A percentile compares a stretch with the other conserved stretches of the same genome.
These are phyloP conservation scores for Operophtera brumata DNA, from an alignment of 2,888 invertebrate species.

Conservation along the genomic window DNA sequence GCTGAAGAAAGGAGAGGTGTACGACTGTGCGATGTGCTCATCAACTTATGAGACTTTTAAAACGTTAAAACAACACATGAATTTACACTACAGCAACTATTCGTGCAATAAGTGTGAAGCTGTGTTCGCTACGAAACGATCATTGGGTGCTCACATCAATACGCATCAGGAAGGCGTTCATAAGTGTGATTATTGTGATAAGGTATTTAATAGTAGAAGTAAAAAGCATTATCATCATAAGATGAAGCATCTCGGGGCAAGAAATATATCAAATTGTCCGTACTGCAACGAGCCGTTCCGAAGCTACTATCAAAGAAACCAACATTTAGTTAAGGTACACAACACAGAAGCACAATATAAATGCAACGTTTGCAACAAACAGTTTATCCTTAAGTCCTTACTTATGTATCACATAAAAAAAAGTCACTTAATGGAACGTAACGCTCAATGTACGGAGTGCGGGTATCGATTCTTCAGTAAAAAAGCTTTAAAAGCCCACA, in stretches of 20 bases:
- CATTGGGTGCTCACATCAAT: constrained; percentile 58
- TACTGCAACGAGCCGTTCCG: constrained; percentile 63
- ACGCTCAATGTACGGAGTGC: constrained; percentile 74
- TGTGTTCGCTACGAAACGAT: constrained; percentile 60
- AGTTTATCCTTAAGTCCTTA: constrained; percentile 60
- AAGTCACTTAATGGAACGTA: constrained; percentile 69
- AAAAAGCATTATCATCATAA: constrained; percentile 69
- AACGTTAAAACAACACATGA: constrained; percentile 67
- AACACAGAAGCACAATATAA: constrained; percentile 68
- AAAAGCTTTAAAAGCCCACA: constrained; percentile 76
- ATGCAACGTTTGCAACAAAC: constrained; percentile 64
- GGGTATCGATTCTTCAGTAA: constrained; percentile 76
- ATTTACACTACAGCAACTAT: constrained; percentile 64
- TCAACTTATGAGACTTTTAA: constrained; percentile 66
- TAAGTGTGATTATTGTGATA: constrained; percentile 67
- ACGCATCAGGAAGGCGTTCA: constrained; percentile 56
- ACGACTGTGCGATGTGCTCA: constrained; percentile 61
- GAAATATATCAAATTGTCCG: constrained; percentile 65
- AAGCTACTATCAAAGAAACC: constrained; percentile 68
- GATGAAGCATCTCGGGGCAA: constrained; percentile 61
- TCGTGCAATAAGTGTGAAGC: constrained; percentile 65
- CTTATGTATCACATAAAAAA: constrained; percentile 47
- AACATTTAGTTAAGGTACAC: constrained; percentile 67
- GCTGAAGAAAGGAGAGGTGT: constrained; percentile 47
- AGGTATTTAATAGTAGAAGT: constrained; percentile 55